Conservation (phyloP, 2,113 vertebrate species). For the Anoura caudifer region DNA sequence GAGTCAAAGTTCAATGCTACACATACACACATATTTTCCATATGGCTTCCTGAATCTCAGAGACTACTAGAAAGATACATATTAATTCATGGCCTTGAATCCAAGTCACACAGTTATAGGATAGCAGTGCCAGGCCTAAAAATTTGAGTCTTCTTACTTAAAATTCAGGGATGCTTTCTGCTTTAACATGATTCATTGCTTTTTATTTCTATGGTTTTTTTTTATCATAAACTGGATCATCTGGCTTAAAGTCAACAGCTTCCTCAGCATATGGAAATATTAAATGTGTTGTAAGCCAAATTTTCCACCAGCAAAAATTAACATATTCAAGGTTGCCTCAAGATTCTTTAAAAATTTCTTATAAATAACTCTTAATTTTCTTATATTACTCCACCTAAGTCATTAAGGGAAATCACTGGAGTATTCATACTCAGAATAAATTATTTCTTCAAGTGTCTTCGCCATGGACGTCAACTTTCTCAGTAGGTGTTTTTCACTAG, state of each 20-base stretch:
- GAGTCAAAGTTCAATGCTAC: neutral
- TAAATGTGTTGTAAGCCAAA: neutral
- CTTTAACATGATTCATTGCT: neutral
- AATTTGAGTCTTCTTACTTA: neutral
- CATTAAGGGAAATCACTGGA: neutral
- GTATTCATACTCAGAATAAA: neutral
- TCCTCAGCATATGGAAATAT: neutral
- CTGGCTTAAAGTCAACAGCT: neutral
- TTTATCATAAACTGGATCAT: neutral
- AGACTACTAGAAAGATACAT: neutral
- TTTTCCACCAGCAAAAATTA: neutral
- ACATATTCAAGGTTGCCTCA: neutral
- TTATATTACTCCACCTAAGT: neutral
- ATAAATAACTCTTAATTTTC: neutral
- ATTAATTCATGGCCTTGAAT: neutral
- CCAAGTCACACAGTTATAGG: neutral
- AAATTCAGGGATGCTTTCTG: neutral
- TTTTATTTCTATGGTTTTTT: neutral
- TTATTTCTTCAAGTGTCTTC: neutral
- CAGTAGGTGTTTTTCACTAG: neutral
- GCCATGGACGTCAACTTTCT: neutral
- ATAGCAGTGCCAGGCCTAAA: neutral
- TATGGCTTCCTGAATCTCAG: neutral
- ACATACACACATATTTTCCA: neutral
- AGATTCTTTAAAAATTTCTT: neutral